Base-by-base conservation (phyloP, 1,140 invertebrate genomes). In the Drosophila obscura region DNA sequence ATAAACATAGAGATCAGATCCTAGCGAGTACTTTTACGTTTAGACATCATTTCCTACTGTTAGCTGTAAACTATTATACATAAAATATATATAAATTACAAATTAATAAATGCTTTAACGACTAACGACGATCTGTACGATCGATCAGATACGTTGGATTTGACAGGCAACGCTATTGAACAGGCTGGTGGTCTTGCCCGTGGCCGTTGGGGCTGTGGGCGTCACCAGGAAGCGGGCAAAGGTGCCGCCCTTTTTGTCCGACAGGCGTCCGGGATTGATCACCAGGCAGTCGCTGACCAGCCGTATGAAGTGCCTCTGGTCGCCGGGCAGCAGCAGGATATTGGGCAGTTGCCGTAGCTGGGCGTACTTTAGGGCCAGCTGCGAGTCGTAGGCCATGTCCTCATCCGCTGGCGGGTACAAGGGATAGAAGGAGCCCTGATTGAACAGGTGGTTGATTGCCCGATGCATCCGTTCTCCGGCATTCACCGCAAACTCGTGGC, bases 351-450 rank as follows among this genome's bases (percentile, higher is more conserved):
- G 91, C 11, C 95, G 92, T 60, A 97, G 93, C 57, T 94, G 93
- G 9, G 94, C 94, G 90, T 95, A 93, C 69, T 94, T 93, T 43
- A 95, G 94, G 92, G 95, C 96, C 45, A 96, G 92, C 53, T 94
- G 93, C 13, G 94, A 94, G 91, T 98, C 97, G 35, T 73, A 89
- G 4, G 96, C 79, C 74, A 94, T 94, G 8, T 96, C 88, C 50
- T 95, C 94, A 66, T 94, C 92, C 24, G 93, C 90, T n/a, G 96
- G 94, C 60, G 96, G 96, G 91, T 95, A 95, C 9, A 97, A 83
- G 11, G 97, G 97, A 92, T 97, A 97, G 88, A 96, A 97, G 77
- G 94, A 95, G 69, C 94, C 94, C 92, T 98, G 97, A 57, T 93
- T 91, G 28, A 98, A 87, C 26, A 98, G 82, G 90, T 98, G 96